A percentile compares a stretch with the other conserved stretches of the same genome.
These are phyloP conservation scores for Anticlea derivata DNA, from an alignment of 2,888 invertebrate species.

Conservation along the genomic window DNA sequence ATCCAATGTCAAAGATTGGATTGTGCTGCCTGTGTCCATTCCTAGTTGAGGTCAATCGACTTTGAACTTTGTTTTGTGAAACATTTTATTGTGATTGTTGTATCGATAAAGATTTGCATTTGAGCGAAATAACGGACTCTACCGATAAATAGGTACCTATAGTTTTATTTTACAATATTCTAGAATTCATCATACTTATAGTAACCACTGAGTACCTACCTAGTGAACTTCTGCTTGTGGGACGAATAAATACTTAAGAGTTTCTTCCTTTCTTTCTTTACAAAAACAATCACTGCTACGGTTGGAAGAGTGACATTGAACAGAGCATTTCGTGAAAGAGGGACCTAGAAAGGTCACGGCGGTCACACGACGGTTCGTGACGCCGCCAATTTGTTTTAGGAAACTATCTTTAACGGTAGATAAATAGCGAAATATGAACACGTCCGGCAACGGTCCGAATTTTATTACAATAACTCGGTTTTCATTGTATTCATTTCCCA, in stretches of 20 bases:
- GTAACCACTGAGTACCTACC: too few relatives aligned
- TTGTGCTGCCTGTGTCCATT: slow-evolving; percentile 27
- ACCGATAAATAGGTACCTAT: too few relatives aligned
- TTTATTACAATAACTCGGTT: slow-evolving; percentile 46
- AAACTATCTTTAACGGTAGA: slow-evolving; percentile 43
- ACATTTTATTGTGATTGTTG: slow-evolving; percentile 30
- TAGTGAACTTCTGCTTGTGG: too few relatives aligned
- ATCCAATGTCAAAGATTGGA: slow-evolving; percentile 33
- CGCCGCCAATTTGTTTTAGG: slow-evolving; percentile 49
- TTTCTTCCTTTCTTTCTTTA: too few relatives aligned
- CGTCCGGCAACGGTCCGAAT: slow-evolving; percentile 46
- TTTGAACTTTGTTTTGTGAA: slow-evolving; percentile 33
- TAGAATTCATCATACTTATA: too few relatives aligned
- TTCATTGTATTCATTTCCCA: slow-evolving; percentile 47
- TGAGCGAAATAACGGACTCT: too few relatives aligned
- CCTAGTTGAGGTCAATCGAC: slow-evolving; percentile 24
- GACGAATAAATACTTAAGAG: too few relatives aligned
- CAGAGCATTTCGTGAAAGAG: slow-evolving; percentile 35
- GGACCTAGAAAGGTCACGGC: slow-evolving; percentile 48
- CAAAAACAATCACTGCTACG: background rate
- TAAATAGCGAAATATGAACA: slow-evolving; percentile 54
- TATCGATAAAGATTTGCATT: slow-evolving; percentile 23
- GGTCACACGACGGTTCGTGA: slow-evolving; percentile 57
- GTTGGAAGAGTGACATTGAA: slow-evolving; percentile 34
- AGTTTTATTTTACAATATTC: too few relatives aligned